Base-by-base conservation (phyloP, 2,888 invertebrate species). In the Meandrusa payeni region DNA sequence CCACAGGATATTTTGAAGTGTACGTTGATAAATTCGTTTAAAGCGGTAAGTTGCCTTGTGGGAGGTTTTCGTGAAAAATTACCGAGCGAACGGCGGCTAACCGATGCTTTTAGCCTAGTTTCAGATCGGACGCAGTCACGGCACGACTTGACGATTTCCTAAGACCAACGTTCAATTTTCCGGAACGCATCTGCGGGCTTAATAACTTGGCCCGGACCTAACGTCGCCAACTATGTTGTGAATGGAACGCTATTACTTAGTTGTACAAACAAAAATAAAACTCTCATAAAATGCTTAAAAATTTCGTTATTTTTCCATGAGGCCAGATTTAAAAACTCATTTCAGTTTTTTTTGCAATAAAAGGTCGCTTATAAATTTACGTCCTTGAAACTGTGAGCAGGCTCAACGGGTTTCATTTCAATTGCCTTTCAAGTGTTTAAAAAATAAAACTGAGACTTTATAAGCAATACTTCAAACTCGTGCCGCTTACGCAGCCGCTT, bases 91-190 rank as follows among this genome's bases (percentile, higher is more conserved):
- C 54, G 53, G 55, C 49, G 38, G 47, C 46, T 69, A 68, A 77
- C 70, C 72, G 71, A 57, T 61, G 74, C 71, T 73, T 75, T 76
- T 77, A 77, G 62, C 74, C 76, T 64, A 76, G 78, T 76, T 82
- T 71, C 56, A 47, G 62, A 59, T 60, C 62, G 58, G 55, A 50
- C 59, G 55, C 56, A 77, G 77, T 74, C 75, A 61, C 67, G 70
- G 67, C 76, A 75, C 74, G 76, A 71, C 69, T 70, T 65, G 67
- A 59, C 67, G 65, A 71, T 76, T 74, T 74, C 61, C 75, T 69
- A 60, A 62, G 61, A 69, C 69, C 61, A 53, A 48, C 65, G 67
- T 61, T 64, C 72, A 70, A 79, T 79, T 78, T 72, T 61, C 66
- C 59, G 63, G 61, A 70, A 75, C 69, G 61, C 70, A 70, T 71